phyloP scores from a whole-genome alignment of 2,888 invertebrate species.

The Teleiodes luculella region DNA sequence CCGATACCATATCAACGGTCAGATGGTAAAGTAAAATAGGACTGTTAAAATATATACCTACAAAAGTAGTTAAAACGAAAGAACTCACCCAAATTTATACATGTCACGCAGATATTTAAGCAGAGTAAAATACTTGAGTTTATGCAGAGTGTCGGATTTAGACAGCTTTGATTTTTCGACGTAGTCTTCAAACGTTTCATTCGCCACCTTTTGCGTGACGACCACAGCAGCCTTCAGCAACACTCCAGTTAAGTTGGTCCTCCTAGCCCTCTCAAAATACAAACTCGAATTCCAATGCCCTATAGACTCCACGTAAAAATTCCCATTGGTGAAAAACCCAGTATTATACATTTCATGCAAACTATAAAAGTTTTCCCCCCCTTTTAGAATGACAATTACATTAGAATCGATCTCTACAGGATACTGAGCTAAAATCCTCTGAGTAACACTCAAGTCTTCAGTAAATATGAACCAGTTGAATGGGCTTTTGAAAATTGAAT shows the following conservation, averaged over 20 bases:
- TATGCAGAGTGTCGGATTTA: slow-evolving; percentile 81
- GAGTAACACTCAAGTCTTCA: slow-evolving; percentile 35
- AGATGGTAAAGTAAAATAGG: too few relatives aligned
- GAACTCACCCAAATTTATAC: slow-evolving; percentile 82
- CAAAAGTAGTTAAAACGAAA: too few relatives aligned
- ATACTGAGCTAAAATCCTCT: slow-evolving; percentile 43
- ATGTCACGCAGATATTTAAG: slow-evolving; percentile 78
- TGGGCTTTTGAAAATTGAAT: slow-evolving; percentile 37
- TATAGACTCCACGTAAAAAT: slow-evolving; percentile 59
- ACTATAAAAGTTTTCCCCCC: slow-evolving; percentile 28
- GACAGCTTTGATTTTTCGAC: slow-evolving; percentile 67
- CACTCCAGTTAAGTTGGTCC: slow-evolving; percentile 77
- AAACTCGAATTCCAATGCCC: slow-evolving; percentile 66
- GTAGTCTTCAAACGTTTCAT: slow-evolving; percentile 71
- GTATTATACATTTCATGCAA: slow-evolving; percentile 77
- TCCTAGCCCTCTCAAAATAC: slow-evolving; percentile 46
- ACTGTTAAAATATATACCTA: too few relatives aligned
- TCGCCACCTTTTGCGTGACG: slow-evolving; percentile 49
- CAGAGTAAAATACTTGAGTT: slow-evolving; percentile 80
- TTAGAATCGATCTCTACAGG: slow-evolving; percentile 69
- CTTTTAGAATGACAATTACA: slow-evolving; percentile 48
- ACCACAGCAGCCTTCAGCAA: slow-evolving; percentile 76
- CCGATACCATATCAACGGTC: too few relatives aligned
- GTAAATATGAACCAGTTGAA: slow-evolving; percentile 60
- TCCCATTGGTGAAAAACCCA: slow-evolving; percentile 73